Percentiles rank a stretch among this genome's conserved stretches.
These are phyloP conservation scores for Paedocypris micromegethes DNA, from an alignment of 2,797 vertebrate genomes.

Conservation along the genomic window DNA sequence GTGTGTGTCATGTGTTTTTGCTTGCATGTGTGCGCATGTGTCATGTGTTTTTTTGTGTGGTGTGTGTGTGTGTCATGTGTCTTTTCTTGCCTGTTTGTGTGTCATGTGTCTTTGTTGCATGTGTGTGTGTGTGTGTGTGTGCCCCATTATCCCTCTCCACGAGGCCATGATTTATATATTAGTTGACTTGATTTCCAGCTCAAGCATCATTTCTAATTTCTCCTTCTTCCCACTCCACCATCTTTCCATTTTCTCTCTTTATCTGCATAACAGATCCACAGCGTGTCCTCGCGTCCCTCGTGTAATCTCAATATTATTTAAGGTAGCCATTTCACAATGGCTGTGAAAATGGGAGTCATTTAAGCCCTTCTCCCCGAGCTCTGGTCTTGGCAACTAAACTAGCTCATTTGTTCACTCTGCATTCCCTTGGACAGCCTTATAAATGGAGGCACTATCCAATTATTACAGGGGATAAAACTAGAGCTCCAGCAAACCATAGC, in stretches of 20 bases:
- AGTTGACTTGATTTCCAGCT: conserved; percentile 10
- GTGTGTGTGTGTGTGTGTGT: too few species aligned
- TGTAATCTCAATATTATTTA: conserved; percentile 52
- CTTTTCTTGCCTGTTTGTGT: too few species aligned
- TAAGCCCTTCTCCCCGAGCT: conserved; percentile 53
- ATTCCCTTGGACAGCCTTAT: conserved; percentile 52
- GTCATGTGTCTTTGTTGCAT: too few species aligned
- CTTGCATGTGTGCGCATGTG: too few species aligned
- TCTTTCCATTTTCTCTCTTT: conserved; percentile 32
- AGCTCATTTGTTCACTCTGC: conserved; percentile 60
- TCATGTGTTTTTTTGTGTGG: too few species aligned
- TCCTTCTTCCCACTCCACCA: neutral
- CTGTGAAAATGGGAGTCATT: conserved; percentile 51
- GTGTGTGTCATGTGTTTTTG: too few species aligned
- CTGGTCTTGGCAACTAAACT: conserved; percentile 56
- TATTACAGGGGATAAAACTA: conserved; percentile 54
- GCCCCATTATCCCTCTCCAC: too few species aligned
- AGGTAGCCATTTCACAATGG: conserved; percentile 52
- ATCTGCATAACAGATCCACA: conserved; percentile 33
- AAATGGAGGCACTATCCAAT: conserved; percentile 56
- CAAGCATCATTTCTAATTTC: conserved; percentile 23
- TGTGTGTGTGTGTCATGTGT: too few species aligned
- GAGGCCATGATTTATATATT: too few species aligned
- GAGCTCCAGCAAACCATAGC: conserved; percentile 37
- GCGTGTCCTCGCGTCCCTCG: conserved; percentile 32